phyloP scores from a whole-genome alignment of 2,888 invertebrate species.

The Erannis defoliaria region DNA sequence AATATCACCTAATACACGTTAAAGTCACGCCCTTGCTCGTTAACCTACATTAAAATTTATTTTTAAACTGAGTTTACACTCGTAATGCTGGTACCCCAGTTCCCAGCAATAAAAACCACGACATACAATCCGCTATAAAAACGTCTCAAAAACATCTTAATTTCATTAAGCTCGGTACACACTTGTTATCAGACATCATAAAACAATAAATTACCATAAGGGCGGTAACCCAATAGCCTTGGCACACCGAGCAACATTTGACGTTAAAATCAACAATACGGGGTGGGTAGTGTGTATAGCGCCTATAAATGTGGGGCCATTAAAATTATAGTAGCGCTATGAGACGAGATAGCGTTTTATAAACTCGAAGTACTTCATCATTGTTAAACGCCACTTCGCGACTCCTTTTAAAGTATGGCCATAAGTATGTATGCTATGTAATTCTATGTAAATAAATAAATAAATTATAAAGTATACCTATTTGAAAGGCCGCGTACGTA shows the following conservation, averaged over 20 bases:
- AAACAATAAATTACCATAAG: constrained; percentile 46
- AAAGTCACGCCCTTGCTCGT: neutral
- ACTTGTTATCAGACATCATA: constrained; percentile 41
- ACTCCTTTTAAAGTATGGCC: too few species aligned
- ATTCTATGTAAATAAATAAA: too few species aligned
- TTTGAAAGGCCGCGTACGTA: too few species aligned
- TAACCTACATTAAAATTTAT: constrained; percentile 13
- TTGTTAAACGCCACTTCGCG: too few species aligned
- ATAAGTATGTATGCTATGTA: too few species aligned
- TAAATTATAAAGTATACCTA: too few species aligned
- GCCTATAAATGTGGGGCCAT: constrained; percentile 48
- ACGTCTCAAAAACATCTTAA: constrained; percentile 30
- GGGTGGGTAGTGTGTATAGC: constrained; percentile 40
- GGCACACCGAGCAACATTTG: constrained; percentile 49
- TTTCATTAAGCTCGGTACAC: constrained; percentile 31
- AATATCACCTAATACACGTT: neutral
- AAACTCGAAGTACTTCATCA: too few species aligned
- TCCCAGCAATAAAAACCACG: constrained; percentile 32
- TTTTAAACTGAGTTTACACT: constrained; percentile 3
- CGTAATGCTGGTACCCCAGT: constrained; percentile 23
- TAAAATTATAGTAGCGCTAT: constrained; percentile 34
- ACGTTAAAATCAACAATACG: constrained; percentile 47
- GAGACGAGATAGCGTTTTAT: constrained; percentile 1
- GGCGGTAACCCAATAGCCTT: constrained; percentile 62
- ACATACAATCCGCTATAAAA: constrained; percentile 37